phyloP scores from a whole-genome alignment of 2,113 vertebrate genomes.

The Cavia porcellus region DNA sequence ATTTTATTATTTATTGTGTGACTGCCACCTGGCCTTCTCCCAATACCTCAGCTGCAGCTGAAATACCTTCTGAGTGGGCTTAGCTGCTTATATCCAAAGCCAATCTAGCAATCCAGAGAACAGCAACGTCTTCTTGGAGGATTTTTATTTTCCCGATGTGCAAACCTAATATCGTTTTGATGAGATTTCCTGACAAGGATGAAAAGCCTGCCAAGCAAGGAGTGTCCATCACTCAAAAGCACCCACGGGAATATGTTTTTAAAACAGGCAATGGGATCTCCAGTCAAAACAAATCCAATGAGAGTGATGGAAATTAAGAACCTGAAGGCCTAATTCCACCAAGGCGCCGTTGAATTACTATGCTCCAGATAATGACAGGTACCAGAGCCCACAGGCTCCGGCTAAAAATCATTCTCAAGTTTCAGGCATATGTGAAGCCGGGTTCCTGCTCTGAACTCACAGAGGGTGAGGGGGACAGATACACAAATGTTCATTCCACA shows the following conservation, averaged over 20 bases:
- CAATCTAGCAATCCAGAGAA: background rate
- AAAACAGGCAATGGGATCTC: constrained; percentile 68
- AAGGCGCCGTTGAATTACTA: background rate
- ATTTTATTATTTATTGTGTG: background rate
- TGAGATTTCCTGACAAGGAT: constrained; percentile 63
- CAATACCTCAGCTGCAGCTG: background rate
- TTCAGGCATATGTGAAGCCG: background rate
- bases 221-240: constrained; percentile 29
- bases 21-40: background rate
- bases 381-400: fast-evolving
- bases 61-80: background rate
- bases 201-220: constrained; percentile 17
- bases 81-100: background rate
- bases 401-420: background rate
- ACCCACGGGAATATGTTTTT: constrained; percentile 10
- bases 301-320: constrained; percentile 62
- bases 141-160: constrained; percentile 28
- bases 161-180: constrained; percentile 59
- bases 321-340: background rate
- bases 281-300: constrained; percentile 72
- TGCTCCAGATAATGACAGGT: background rate
- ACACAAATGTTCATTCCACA: constrained; percentile 27
- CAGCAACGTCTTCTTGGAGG: constrained; percentile 1
- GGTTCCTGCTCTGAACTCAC: background rate
- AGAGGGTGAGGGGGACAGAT: background rate